Evolutionary conservation across 1,140 invertebrate species (phyloP).

Genomic region (Ridgeia piscesae): DNA sequence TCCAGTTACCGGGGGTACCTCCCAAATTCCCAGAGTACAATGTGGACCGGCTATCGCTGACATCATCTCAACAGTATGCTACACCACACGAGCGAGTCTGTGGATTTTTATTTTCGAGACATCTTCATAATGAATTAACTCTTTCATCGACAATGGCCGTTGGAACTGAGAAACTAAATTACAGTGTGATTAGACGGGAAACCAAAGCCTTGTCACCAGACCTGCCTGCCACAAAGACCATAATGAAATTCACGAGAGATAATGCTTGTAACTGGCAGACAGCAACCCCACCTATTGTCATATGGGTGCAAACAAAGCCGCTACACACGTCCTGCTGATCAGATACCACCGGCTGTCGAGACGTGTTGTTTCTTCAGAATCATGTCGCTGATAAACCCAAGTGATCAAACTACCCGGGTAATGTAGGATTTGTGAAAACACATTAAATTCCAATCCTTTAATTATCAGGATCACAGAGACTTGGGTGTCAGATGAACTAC

Average conservation of each 20-base stretch:
- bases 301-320: background rate
- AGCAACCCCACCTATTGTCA: background rate
- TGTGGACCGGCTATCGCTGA: too few relatives aligned
- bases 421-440: background rate
- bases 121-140: background rate
- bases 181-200: background rate
- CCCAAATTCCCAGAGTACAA: too few relatives aligned
- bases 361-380: background rate
- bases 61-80: background rate
- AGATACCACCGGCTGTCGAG: background rate
- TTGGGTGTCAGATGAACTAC: too few relatives aligned
- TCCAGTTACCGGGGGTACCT: too few relatives aligned
- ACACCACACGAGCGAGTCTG: background rate
- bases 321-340: background rate
- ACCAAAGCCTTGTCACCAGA: background rate
- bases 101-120: background rate
- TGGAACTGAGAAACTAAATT: background rate
- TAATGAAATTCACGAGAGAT: background rate
- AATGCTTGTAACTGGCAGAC: background rate
- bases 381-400: background rate
- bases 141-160: background rate
- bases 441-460: background rate
- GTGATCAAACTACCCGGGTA: background rate
- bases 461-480: background rate
- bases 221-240: background rate